Conservation (phyloP, 2,888 invertebrate genomes). For the Drosophila percnosoma region DNA sequence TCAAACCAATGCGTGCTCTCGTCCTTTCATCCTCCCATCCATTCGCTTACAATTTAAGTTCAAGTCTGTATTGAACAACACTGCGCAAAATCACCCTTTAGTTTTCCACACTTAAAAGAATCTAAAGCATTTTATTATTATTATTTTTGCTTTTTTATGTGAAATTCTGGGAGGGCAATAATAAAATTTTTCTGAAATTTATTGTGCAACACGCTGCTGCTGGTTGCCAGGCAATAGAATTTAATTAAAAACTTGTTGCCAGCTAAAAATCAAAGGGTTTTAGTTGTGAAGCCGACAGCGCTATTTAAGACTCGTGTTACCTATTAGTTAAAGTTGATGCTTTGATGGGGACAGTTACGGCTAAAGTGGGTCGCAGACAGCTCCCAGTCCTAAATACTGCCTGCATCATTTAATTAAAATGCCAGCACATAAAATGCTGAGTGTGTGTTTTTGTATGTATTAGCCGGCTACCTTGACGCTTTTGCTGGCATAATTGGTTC, state of each 20-base stretch:
- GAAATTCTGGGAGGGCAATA: not conserved
- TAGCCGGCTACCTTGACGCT: conserved; percentile 38
- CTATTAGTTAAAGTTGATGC: conserved; percentile 53
- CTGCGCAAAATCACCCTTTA: not conserved
- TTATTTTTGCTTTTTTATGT: not conserved
- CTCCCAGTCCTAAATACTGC: conserved; percentile 11
- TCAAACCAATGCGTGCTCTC: conserved; percentile 32
- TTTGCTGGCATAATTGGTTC: conserved; percentile 71
- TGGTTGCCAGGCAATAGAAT: conserved; percentile 29
- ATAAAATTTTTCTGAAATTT: conserved; percentile 8
- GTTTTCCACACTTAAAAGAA: not conserved
- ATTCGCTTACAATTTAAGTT: conserved; percentile 47
- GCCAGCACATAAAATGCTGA: conserved; percentile 34
- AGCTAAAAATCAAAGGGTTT: conserved; percentile 10
- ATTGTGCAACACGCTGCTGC: conserved; percentile 11
- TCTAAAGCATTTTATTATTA: not conserved
- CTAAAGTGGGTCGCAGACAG: not conserved
- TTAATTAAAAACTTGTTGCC: conserved; percentile 47
- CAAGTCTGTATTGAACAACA: conserved; percentile 5
- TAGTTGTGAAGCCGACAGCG: not conserved
- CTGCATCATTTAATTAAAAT: conserved; percentile 78
- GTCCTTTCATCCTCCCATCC: not conserved
- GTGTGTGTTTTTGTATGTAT: conserved; percentile 13
- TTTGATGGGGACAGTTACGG: conserved; percentile 46
- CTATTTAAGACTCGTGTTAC: conserved; percentile 42